phyloP scores from a whole-genome alignment of 2,888 invertebrate species.

The Choreutis nemorana region DNA sequence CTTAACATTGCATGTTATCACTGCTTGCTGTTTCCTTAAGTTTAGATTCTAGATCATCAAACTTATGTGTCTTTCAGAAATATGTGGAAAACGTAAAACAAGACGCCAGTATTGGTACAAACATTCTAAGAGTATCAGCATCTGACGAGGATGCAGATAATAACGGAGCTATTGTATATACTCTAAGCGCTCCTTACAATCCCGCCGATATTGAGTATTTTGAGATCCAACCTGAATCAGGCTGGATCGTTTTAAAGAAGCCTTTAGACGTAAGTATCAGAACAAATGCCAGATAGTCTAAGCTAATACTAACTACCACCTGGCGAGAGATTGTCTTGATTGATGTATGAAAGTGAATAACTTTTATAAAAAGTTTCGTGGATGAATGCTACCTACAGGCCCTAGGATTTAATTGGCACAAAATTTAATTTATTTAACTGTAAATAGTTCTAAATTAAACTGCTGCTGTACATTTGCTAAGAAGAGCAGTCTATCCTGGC shows the following conservation, averaged over 20 bases:
- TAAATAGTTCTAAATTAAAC: constrained; percentile 65
- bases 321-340: constrained; percentile 38
- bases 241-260: constrained; percentile 96
- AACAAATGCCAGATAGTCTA: constrained; percentile 5
- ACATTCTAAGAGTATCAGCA: constrained; percentile 92
- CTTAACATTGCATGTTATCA: constrained; percentile 25
- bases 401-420: constrained; percentile 67
- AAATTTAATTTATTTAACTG: constrained; percentile 55
- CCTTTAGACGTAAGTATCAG: constrained; percentile 92
- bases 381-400: constrained; percentile 66
- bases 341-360: constrained; percentile 58
- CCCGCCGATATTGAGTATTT: constrained; percentile 93
- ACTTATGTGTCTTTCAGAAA: constrained; percentile 73
- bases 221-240: constrained; percentile 95
- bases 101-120: constrained; percentile 94
- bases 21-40: constrained; percentile 6
- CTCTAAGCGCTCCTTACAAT: constrained; percentile 88
- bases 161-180: constrained; percentile 94
- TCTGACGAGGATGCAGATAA: constrained; percentile 97
- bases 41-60: constrained; percentile 10
- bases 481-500: constrained; percentile 59
- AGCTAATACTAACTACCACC: constrained; percentile 13
- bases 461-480: constrained; percentile 64
- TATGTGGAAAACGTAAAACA: constrained; percentile 97
- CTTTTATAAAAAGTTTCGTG: constrained; percentile 60